These are phyloP conservation scores for Microplitis mediator DNA, from an alignment of 1,140 invertebrate genomes.

Conservation along the genomic window DNA sequence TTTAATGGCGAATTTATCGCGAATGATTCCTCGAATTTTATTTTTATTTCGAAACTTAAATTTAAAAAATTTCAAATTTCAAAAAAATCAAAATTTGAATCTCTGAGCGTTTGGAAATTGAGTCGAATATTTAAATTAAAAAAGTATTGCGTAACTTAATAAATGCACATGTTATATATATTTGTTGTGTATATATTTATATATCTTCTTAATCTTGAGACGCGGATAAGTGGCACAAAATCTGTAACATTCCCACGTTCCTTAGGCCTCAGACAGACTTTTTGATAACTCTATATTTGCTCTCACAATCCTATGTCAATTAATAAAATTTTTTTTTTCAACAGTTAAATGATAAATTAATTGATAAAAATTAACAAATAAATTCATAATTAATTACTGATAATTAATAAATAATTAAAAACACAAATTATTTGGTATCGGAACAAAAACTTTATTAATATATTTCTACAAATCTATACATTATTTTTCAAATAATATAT, in stretches of 20 bases:
- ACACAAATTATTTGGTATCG: too few species aligned
- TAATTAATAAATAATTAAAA: too few species aligned
- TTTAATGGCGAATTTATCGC: too few species aligned
- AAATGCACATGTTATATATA: neutral
- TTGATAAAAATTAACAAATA: neutral
- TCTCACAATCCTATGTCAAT: conserved; percentile 25
- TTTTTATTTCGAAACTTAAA: too few species aligned
- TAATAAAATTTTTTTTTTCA: neutral
- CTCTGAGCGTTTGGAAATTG: neutral
- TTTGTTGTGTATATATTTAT: conserved; percentile 1
- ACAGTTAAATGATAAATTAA: neutral
- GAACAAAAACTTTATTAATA: too few species aligned
- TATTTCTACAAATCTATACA: too few species aligned
- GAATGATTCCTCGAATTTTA: too few species aligned
- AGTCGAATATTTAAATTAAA: too few species aligned
- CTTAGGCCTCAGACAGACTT: conserved; percentile 37
- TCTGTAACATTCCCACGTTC: conserved; percentile 57
- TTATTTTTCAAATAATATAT: too few species aligned
- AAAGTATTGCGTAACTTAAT: neutral
- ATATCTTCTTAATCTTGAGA: conserved; percentile 50
- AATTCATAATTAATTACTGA: too few species aligned
- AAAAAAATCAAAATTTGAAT: too few species aligned
- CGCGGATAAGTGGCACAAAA: conserved; percentile 51
- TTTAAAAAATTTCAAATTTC: too few species aligned
- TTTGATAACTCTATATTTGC: conserved; percentile 52